Conservation (phyloP, 1,140 invertebrate species). For the Asbolus verrucosus region DNA sequence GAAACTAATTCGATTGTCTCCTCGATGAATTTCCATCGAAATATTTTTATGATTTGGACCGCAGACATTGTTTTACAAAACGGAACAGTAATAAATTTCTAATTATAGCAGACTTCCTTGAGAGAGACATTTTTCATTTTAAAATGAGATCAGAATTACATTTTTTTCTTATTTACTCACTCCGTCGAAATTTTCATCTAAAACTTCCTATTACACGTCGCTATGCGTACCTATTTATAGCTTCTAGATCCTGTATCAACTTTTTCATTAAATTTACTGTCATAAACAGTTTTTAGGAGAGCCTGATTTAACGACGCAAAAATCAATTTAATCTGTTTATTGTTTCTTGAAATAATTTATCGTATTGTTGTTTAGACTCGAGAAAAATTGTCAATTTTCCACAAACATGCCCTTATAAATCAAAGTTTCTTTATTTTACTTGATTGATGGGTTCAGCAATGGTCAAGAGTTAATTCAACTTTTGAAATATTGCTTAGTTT, state of each 20-base stretch:
- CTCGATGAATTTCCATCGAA: conserved; percentile 13
- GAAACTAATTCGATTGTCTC: conserved; percentile 26
- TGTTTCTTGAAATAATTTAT: conserved; percentile 35
- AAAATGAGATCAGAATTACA: not conserved
- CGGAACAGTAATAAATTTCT: conserved; percentile 25
- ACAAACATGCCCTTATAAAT: conserved; percentile 19
- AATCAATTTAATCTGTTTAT: conserved; percentile 40
- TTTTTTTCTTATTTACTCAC: conserved; percentile 4
- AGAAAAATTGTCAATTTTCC: conserved; percentile 30
- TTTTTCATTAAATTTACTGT: conserved; percentile 35
- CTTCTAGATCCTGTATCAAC: conserved; percentile 5
- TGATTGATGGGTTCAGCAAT: conserved; percentile 38
- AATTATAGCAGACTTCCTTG: not conserved
- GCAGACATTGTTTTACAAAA: conserved; percentile 1
- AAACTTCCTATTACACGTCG: too few relatives aligned
- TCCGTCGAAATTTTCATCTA: conserved; percentile 16
- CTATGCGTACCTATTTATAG: too few relatives aligned
- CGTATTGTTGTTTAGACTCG: conserved; percentile 32
- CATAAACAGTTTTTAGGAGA: too few relatives aligned
- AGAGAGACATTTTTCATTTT: conserved; percentile 4
- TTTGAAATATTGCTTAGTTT: conserved; percentile 33
- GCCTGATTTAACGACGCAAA: conserved; percentile 37
- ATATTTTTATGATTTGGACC: conserved; percentile 10
- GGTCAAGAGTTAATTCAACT: conserved; percentile 35
- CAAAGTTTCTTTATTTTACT: conserved; percentile 35